Evolutionary conservation across 2,797 vertebrate species (phyloP).

Genomic region (Avahi laniger): DNA sequence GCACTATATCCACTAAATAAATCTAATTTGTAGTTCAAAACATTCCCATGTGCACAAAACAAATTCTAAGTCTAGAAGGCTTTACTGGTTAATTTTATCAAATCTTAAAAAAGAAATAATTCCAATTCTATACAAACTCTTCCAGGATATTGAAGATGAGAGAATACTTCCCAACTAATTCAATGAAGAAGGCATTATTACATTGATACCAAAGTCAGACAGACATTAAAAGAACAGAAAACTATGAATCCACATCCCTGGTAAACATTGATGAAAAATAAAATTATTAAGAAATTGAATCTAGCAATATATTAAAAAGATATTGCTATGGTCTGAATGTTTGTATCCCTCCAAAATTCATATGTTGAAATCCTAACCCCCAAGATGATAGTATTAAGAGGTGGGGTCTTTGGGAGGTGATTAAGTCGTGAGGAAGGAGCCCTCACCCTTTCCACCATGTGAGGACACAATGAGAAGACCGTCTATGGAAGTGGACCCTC

Average conservation of each 20-base stretch:
- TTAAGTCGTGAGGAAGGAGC: not conserved
- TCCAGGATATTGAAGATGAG: not conserved
- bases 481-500: not conserved
- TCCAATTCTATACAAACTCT: not conserved
- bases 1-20: not conserved
- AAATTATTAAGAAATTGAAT: not conserved
- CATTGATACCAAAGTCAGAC: not conserved
- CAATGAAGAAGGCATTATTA: not conserved
- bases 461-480: not conserved
- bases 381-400: not conserved
- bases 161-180: not conserved
- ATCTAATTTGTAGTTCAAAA: slow-evolving; percentile 16
- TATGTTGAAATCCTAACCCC: not conserved
- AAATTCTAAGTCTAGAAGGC: not conserved
- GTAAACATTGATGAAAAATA: not conserved
- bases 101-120: slow-evolving; percentile 6
- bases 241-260: not conserved
- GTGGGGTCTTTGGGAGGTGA: not conserved
- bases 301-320: not conserved
- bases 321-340: not conserved
- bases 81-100: not conserved
- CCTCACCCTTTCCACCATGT: not conserved
- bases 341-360: not conserved
- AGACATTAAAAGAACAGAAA: not conserved
- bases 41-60: not conserved